Base-by-base conservation (phyloP, 2,113 vertebrate genomes). In the Machaerirhynchus nigripectus region DNA sequence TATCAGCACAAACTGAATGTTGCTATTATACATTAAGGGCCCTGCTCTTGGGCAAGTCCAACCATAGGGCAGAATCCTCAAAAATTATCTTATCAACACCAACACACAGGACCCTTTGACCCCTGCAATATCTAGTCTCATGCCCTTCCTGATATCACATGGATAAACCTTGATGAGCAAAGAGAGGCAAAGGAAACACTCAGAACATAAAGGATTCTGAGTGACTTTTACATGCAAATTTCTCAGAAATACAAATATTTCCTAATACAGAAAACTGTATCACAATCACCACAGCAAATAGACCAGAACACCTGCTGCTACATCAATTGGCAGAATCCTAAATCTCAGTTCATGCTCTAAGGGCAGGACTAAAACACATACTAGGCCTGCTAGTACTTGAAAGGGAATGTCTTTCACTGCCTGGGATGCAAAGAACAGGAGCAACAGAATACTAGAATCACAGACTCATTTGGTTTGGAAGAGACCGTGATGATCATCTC, bases 1-100 rank as follows among this genome's bases (percentile, higher is more conserved):
- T 95, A 93, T 96, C 86, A 87, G 71, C 91, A 87, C 93, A 70
- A 87, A 75, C 18, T 70, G 33, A 96, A 87, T 67, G 56, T 37
- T 19, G 3, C 86, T 33, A 26, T 87, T 90, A 74, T 44, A 55
- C 15, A 3, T 21, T 5, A 40, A 76, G 30, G 59, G 86, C 39
- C 59, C 39, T 59, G 33, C 23, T 80, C 75, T 39, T 71, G 35
- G 70, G 82, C 70, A 71, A 46, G 37, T 73, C 11, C 4, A 2
- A 52, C 37, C 60, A 68, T 15, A 23, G 47, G 2, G 5, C 46
- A 70, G 33, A 26, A 70, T 35, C 55, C 28, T 88, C 82, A 81
- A 15, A 49, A 53, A 26, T 65, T 67, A 42, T 67, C 77, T 89
- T 74, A 77, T 59, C 81, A 6, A 37, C 30, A 47, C 4, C 63